Evolutionary conservation across 2,113 vertebrate genomes (phyloP), one percentile per base, ranked within the genome.

Genomic region (Pseudonaja textilis): DNA sequence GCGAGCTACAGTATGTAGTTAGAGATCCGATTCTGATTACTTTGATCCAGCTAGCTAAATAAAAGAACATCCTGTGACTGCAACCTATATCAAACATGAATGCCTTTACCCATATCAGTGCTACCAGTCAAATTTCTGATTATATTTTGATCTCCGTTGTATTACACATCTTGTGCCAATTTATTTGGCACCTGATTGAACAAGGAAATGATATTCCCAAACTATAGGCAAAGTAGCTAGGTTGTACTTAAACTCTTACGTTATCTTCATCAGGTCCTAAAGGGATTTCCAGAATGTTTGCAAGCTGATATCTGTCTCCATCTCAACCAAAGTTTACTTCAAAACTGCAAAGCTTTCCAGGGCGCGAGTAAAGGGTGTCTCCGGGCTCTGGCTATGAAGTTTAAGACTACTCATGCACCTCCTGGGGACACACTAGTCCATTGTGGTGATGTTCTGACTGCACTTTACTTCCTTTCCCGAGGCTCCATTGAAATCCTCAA

Each of bases 271-370:
- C 96, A 99, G 99, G 99, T 99, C 93, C 97, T 99, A 95, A 99
- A 99, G 98, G 99, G 99, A 52, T 99, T 99, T 96, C 99, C 99
- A 93, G 99, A 99, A 97, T 99, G 99, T 97, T 98, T 99, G 95
- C 99, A 99, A 97, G 99, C 99, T 94, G 99, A 99, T 95, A 99
- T 99, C 96, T 99, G 99, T 95, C 98, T 99, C 88, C 99, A 99
- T 94, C 99, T 99, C 95, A 99, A 99, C 96, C 98, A 96, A 92
- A 99, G 97, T 90, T 98, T 99, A 92, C 98, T 99, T 93, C 97
- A 99, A 95, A 97, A 98, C 96, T 99, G 99, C 97, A 99, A 99
- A 97, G 99, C 99, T 16, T 99, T 99, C 97, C 96, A 96, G 26
- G 99, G 99, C 7, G 99, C 99, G 93, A 99, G 98, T 95, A 99